A percentile compares a stretch with the other conserved stretches of the same genome.
phyloP scores from a whole-genome alignment of 2,797 vertebrate genomes.

The Chromobotia macracanthus region DNA sequence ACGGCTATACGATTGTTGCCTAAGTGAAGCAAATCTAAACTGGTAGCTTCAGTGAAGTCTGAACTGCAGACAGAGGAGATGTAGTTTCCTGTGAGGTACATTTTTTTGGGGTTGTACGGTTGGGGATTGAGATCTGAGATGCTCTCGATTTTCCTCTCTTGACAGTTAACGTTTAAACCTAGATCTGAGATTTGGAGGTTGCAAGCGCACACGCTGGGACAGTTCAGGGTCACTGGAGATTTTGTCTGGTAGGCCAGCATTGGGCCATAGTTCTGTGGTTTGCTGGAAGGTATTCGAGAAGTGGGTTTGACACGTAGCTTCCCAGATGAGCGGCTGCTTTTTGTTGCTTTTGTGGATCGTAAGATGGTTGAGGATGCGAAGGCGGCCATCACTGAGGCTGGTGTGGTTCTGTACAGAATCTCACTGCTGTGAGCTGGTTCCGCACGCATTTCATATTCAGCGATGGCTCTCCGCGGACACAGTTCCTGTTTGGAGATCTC shows the following conservation, averaged over 20 bases:
- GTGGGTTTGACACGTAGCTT: conserved; percentile 90
- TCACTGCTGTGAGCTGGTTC: conserved; percentile 87
- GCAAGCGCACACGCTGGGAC: conserved; percentile 92
- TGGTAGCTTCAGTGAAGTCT: conserved; percentile 90
- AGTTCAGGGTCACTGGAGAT: conserved; percentile 97
- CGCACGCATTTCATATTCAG: conserved; percentile 92
- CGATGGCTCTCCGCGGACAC: conserved; percentile 91
- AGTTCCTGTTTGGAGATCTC: conserved; percentile 97
- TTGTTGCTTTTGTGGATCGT: conserved; percentile 88
- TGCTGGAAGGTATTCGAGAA: conserved; percentile 83
- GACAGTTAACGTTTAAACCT: conserved; percentile 97
- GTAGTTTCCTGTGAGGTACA: conserved; percentile 96
- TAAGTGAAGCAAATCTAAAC: conserved; percentile 93
- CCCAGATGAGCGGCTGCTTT: conserved; percentile 89
- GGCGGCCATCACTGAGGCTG: conserved; percentile 82
- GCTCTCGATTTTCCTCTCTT: conserved; percentile 93
- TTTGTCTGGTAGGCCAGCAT: conserved; percentile 97
- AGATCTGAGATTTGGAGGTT: conserved; percentile 98
- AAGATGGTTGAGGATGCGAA: conserved; percentile 91
- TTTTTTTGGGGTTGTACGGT: conserved; percentile 98
- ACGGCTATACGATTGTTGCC: conserved; percentile 93
- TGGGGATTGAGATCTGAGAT: conserved; percentile 93
- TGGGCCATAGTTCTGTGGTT: conserved; percentile 90
- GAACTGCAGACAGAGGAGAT: conserved; percentile 86
- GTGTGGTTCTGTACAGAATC: conserved; percentile 87